Conservation (phyloP, 1,140 invertebrate species). For the Leptoteleia sp. region DNA sequence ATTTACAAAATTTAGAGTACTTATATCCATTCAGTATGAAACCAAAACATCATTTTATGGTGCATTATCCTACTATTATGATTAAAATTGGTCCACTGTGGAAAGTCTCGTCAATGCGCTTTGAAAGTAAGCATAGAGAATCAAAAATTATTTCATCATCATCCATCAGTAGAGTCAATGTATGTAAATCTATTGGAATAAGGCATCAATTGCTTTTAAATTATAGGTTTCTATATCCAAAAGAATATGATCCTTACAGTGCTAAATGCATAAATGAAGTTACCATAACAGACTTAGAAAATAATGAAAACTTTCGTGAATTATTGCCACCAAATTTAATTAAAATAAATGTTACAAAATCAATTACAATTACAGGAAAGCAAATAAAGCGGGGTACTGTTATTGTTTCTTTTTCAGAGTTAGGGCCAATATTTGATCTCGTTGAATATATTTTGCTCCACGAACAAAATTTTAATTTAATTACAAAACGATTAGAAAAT, state of each 20-base stretch:
- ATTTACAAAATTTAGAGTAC: constrained; percentile 3
- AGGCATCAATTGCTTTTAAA: constrained; percentile 16
- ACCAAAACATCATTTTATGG: constrained; percentile 23
- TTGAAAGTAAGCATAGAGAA: constrained; percentile 14
- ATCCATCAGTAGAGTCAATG: constrained; percentile 4
- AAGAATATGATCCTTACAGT: constrained; percentile 1
- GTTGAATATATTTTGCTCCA: not conserved
- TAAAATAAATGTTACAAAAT: not conserved
- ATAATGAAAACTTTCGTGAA: not conserved
- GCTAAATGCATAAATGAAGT: not conserved
- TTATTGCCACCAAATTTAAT: not conserved
- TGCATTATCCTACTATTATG: constrained; percentile 20
- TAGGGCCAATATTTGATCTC: not conserved
- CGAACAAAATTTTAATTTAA: not conserved
- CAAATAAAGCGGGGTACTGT: constrained; percentile 1
- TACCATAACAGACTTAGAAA: not conserved
- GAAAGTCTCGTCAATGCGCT: constrained; percentile 23
- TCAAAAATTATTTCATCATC: constrained; percentile 5
- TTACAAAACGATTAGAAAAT: not conserved
- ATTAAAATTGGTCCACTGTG: constrained; percentile 24
- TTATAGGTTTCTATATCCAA: constrained; percentile 7
- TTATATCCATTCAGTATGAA: constrained; percentile 10
- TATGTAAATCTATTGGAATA: constrained; percentile 23
- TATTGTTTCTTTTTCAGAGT: constrained; percentile 3
- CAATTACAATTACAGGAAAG: constrained; percentile 1